Conservation (phyloP, 37 sponge, comb jelly and placozoan species). For the Diacarnus erythraeanus region DNA sequence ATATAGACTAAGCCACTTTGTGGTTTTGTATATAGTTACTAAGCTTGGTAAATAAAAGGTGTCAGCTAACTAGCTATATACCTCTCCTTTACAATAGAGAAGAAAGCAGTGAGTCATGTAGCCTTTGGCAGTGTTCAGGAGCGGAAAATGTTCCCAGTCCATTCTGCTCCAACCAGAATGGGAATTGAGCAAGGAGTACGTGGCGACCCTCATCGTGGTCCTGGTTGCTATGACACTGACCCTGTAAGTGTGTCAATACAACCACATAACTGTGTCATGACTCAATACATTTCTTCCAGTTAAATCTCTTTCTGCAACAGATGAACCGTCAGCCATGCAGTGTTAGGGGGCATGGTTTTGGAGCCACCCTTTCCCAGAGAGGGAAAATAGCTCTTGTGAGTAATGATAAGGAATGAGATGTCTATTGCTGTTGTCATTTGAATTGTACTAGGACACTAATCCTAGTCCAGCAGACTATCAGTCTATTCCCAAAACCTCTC, state of each 20-base stretch:
- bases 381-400: neutral
- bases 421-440: too few species aligned
- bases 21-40: too few species aligned
- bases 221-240: constrained; percentile 52
- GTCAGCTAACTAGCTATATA: neutral
- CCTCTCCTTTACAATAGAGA: neutral
- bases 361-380: constrained; percentile 25
- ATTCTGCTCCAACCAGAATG: constrained; percentile 50
- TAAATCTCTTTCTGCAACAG: constrained; percentile 37
- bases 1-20: neutral
- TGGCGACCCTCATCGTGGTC: constrained; percentile 47
- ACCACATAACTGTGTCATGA: too few species aligned
- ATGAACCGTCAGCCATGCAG: constrained; percentile 36
- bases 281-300: constrained; percentile 12
- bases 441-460: too few species aligned
- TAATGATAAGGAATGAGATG: too few species aligned
- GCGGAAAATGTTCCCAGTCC: constrained; percentile 65
- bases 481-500: neutral
- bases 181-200: constrained; percentile 67
- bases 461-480: neutral
- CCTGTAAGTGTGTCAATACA: constrained; percentile 25
- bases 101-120: neutral
- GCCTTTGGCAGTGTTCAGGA: constrained; percentile 57
- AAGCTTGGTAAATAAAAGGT: too few species aligned
- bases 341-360: constrained; percentile 58